A percentile compares a stretch with the other conserved stretches of the same genome.
Evolutionary conservation across 2,888 invertebrate genomes (phyloP).

Genomic region (Ochropacha duplaris): DNA sequence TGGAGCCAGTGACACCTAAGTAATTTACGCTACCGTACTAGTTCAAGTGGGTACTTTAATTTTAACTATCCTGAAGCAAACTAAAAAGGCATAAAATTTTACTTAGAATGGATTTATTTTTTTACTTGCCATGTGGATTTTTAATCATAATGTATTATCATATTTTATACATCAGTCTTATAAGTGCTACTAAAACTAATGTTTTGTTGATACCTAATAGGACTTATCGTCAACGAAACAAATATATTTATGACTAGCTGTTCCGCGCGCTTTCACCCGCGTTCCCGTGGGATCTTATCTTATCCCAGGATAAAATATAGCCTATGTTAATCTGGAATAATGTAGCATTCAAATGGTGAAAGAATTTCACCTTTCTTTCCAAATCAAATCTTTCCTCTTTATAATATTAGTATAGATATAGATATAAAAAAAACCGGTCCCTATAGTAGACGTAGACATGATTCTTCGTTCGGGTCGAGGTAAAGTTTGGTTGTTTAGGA

Average conservation of each 20-base stretch:
- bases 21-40: neutral
- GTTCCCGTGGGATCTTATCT: too few relatives aligned
- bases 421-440: neutral
- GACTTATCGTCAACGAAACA: neutral
- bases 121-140: neutral
- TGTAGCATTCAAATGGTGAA: too few relatives aligned
- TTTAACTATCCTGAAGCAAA: neutral
- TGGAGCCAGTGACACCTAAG: conserved; percentile 4
- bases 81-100: neutral
- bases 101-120: neutral
- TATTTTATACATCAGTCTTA: neutral
- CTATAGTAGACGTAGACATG: conserved; percentile 1
- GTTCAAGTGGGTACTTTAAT: neutral
- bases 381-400: too few relatives aligned
- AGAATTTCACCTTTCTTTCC: too few relatives aligned
- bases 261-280: too few relatives aligned
- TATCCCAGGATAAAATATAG: too few relatives aligned
- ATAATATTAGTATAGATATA: too few relatives aligned
- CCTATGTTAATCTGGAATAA: too few relatives aligned
- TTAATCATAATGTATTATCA: neutral
- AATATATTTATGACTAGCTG: neutral
- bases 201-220: too few relatives aligned
- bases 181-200: neutral
- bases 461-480: conserved; percentile 27
- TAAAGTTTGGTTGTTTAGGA: conserved; percentile 12